Conservation (phyloP, 1,140 invertebrate genomes). For the Anastrepha obliqua region DNA sequence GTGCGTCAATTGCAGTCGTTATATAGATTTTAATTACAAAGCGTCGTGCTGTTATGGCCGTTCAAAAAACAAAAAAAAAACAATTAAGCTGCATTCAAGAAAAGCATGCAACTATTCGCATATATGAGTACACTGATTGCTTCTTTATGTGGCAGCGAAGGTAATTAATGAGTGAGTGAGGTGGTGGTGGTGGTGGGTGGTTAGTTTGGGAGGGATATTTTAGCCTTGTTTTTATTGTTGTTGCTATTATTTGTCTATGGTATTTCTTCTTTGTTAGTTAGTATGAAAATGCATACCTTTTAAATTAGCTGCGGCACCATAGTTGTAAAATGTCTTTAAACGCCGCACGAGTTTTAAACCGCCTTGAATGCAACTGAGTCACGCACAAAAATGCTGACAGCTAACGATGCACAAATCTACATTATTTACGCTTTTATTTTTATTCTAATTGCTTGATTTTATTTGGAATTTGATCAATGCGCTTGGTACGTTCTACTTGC, state of each 20-base stretch:
- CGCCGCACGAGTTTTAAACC: neutral
- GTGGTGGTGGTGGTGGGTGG: neutral
- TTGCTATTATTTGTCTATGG: too few species aligned
- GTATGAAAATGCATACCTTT: neutral
- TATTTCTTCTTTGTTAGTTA: neutral
- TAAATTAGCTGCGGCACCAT: neutral
- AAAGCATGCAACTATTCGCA: too few species aligned
- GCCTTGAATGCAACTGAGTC: neutral
- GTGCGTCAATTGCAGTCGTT: constrained; percentile 14
- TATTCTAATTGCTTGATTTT: constrained; percentile 28
- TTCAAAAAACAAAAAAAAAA: neutral
- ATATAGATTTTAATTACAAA: constrained; percentile 27
- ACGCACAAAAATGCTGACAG: neutral
- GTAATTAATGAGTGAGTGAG: neutral
- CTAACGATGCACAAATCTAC: neutral
- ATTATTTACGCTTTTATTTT: neutral
- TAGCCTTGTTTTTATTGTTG: neutral
- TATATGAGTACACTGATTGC: neutral
- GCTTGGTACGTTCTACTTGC: neutral
- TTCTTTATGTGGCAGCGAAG: neutral
- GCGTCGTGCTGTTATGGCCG: neutral
- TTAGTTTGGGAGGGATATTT: neutral
- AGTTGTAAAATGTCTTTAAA: neutral
- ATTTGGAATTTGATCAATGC: neutral
- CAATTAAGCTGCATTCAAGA: neutral